Conservation (phyloP, 2,888 invertebrate species). For the Erebia epiphron region DNA sequence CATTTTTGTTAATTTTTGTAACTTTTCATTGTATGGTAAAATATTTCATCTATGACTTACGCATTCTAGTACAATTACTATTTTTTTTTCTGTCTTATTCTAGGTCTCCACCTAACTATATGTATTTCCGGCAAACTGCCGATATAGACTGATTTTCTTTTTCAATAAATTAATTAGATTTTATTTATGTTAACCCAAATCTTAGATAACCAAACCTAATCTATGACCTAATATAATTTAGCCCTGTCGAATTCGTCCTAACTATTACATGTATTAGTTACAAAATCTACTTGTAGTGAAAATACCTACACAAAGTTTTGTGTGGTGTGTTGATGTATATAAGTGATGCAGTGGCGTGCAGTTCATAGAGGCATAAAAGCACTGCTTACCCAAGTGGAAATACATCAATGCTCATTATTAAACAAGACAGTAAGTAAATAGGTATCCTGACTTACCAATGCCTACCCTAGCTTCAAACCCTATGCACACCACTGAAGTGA, state of each 20-base stretch:
- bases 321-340: neutral
- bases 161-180: no score
- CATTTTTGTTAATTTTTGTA: neutral
- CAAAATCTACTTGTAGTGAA: neutral
- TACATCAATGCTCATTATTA: no score
- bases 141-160: neutral
- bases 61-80: neutral
- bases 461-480: no score
- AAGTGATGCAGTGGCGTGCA: no score
- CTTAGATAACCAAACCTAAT: conserved; percentile 23
- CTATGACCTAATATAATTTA: conserved; percentile 43
- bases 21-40: neutral
- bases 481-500: no score
- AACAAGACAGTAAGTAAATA: no score
- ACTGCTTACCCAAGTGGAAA: no score
- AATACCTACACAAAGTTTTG: conserved; percentile 17
- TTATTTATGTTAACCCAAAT: neutral
- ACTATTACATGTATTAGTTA: conserved; percentile 28
- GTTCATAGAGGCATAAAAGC: no score
- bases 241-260: conserved; percentile 68
- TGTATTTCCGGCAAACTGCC: neutral
- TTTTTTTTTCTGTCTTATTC: no score
- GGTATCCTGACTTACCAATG: no score
- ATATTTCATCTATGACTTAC: neutral
- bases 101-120: neutral